Evolutionary conservation across 1,140 invertebrate genomes (phyloP), one percentile per base, ranked within the genome.

Genomic region (Calephelis virginiensis): DNA sequence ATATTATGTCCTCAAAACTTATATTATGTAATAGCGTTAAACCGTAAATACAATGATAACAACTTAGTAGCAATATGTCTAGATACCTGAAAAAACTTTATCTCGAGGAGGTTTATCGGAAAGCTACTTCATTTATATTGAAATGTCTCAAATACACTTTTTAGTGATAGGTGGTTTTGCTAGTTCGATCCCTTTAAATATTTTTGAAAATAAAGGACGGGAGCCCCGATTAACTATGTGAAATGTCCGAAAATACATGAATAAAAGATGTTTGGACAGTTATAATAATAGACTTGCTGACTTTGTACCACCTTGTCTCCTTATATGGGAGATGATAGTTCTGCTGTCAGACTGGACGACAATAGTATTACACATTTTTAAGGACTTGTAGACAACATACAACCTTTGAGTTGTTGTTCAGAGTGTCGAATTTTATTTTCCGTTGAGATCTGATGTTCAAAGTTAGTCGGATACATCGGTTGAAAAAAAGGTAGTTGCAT

Each of bases 91-190:
- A 48, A 48, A n/a, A 48, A 48, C n/a, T 12, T 48, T 48, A 12
- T 48, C 46, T 48, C n/a, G 46, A 48, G 46, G 12, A 7, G 46
- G 46, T 6, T 48, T 48, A 5, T 48, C 46, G 11, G 46, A 48
- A 2, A 48, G 46, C 46, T n/a, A 48, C 46, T 48, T 48, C n/a
- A 48, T 48, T 12, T 12, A 10, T 48, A 48, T 12, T 0, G 46
- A 48, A 48, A 48, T n/a, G n/a, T 48, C 46, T n/a, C 46, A 48
- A n/a, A 48, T 48, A 48, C 46, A 48, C 46, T n/a, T 48, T 48
- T n/a, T 48, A 48, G 46, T n/a, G 46, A n/a, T n/a, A 48, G 46
- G 46, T 12, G 46, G 46, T 48, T 48, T 48, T 48, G 46, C 0
- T 48, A 48, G 46, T 48, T 48, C 46, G 8, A 48, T 48, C 46